Base-by-base conservation (phyloP, 1,140 invertebrate genomes). In the Oryctes rhinoceros region DNA sequence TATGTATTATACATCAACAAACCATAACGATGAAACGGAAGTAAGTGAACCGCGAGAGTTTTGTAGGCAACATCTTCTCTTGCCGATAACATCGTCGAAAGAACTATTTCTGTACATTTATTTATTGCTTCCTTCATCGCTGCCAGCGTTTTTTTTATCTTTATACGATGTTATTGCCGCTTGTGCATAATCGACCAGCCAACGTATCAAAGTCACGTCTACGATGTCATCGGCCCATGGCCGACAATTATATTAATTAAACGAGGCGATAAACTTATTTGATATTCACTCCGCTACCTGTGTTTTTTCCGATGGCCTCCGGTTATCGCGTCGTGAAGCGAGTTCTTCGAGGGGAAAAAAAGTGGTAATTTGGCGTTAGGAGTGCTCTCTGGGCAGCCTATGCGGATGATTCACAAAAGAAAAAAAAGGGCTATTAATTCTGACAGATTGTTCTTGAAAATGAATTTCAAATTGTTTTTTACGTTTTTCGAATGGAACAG, bases 191-290 rank as follows among this genome's bases (percentile, higher is more conserved):
- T 6, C 13, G 15, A 59, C 53, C 53, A 18, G 1, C 53, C 15
- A n/a, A 59, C 53, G 15, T 59, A 59, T 59, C 53, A 59, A 59
- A 59, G 53, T 59, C 53, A 59, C 15, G 18, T 59, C 18, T 59
- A n/a, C 53, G n/a, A 59, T 18, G 53, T 59, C 53, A 59, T 59
- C 53, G 15, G 15, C 18, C 53, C 15, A 59, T 6, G 53, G 53
- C 15, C 53, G 53, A 59, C 53, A 59, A 59, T 59, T 59, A 59
- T 59, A 59, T 59, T 59, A 59, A 59, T 59, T 59, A 59, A 59
- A 59, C 53, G 18, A 59, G 18, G 18, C 53, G 53, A 59, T 59
- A 59, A 59, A 59, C 53, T n/a, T 59, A 59, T 59, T 59, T 59
- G 53, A 59, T 59, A 59, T 59, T 59, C 53, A 59, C 53, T 59